A percentile compares a stretch with the other conserved stretches of the same genome.
Evolutionary conservation across 1,140 invertebrate species (phyloP).

Genomic region (Harpegnathos saltator): DNA sequence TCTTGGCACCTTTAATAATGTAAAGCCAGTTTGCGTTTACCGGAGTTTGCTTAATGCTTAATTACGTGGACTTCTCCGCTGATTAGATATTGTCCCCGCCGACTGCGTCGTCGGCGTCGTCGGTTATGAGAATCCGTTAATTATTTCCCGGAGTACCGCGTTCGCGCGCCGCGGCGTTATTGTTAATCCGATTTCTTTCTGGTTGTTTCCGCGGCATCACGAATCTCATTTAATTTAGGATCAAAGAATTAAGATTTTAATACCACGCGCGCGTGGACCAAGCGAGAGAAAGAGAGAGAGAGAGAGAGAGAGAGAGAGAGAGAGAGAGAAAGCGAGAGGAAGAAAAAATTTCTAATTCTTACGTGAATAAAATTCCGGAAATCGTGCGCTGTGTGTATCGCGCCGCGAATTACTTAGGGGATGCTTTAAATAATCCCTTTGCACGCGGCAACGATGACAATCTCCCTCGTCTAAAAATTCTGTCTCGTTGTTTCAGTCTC

Average conservation of each 20-base stretch:
- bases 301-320: too few species aligned
- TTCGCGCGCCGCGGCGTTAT: conserved; percentile 28
- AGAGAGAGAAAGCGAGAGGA: too few species aligned
- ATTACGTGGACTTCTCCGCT: conserved; percentile 67
- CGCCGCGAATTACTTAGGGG: background rate
- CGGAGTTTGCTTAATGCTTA: conserved; percentile 71
- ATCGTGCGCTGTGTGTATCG: background rate
- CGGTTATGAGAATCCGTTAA: conserved; percentile 68
- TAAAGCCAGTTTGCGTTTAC: conserved; percentile 69
- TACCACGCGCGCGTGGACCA: background rate
- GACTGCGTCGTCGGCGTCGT: conserved; percentile 47
- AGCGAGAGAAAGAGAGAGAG: too few species aligned
- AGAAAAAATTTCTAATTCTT: conserved; percentile 3
- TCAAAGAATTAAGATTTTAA: conserved; percentile 60
- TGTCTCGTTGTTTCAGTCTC: background rate
- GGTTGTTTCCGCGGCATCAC: conserved; percentile 45
- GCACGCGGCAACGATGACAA: background rate
- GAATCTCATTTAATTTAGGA: conserved; percentile 59
- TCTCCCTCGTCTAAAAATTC: background rate
- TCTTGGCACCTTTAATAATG: conserved; percentile 68
- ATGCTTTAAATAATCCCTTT: background rate
- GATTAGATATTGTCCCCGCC: conserved; percentile 71
- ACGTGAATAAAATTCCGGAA: conserved; percentile 4
- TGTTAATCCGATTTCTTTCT: conserved; percentile 61
- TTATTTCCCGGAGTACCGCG: conserved; percentile 62